Conservation (phyloP, 92 coral and sea anemone genomes). For the Zoanthus gigantus region DNA sequence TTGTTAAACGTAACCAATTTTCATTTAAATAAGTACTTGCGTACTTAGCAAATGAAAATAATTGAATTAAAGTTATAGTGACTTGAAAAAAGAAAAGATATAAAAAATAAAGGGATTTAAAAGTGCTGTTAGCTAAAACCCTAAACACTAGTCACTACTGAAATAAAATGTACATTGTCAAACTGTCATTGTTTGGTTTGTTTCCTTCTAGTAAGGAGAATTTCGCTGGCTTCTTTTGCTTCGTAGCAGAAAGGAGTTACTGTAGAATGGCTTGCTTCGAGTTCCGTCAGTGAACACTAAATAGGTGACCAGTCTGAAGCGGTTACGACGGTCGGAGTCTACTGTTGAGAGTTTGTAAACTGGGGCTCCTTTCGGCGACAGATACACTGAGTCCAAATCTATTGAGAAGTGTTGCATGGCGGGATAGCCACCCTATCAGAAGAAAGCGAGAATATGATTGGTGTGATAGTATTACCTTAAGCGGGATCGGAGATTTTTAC, state of each 20-base stretch:
- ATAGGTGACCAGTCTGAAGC: slow-evolving; percentile 84
- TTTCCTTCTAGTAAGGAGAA: slow-evolving; percentile 55
- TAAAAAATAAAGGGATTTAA: not conserved
- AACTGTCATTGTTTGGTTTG: not conserved
- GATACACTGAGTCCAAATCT: slow-evolving; percentile 94
- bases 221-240: slow-evolving; percentile 86
- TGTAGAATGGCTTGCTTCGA: slow-evolving; percentile 83
- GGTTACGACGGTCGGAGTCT: slow-evolving; percentile 93
- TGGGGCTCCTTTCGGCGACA: slow-evolving; percentile 87
- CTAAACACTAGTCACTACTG: not conserved
- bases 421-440: slow-evolving; percentile 72
- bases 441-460: not conserved
- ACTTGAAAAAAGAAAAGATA: not conserved
- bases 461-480: not conserved
- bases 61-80: slow-evolving; percentile 6
- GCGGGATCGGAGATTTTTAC: not conserved
- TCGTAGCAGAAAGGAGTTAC: slow-evolving; percentile 87
- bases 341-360: slow-evolving; percentile 98
- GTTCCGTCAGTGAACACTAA: slow-evolving; percentile 81
- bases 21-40: slow-evolving; percentile 24
- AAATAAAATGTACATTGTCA: not conserved
- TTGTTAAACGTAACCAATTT: not conserved
- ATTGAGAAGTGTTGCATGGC: slow-evolving; percentile 93
- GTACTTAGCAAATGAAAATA: slow-evolving; percentile 31
- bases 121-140: not conserved